Evolutionary conservation across 2,113 vertebrate species (phyloP), one percentile per base, ranked within the genome.

Genomic region (Ursus arctos): DNA sequence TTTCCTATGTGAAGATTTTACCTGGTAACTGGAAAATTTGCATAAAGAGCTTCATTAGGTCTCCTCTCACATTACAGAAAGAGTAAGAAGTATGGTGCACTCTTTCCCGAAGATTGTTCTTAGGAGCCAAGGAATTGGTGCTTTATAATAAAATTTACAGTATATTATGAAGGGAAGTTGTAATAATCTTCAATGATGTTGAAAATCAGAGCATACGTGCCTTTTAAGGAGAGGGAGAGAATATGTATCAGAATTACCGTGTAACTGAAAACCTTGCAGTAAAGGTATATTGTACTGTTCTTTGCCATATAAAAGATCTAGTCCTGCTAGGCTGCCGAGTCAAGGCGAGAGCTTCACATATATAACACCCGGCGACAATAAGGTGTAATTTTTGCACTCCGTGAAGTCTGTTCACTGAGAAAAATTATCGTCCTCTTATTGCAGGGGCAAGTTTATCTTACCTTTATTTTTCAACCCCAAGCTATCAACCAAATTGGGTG

Each of bases 31-130:
- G 97, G 97, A 92, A 99, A 97, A 99, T 99, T 99, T 99, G 98
- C 98, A 99, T 99, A 98, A 99, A 99, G 98, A 98, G 98, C 98
- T 98, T 99, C 98, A 99, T 99, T 99, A 99, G 98, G 97, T 98
- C 98, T 98, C 98, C 90, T 96, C 98, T 99, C 97, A 95, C 98
- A 98, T 98, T 99, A 99, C 96, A 7, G 94, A 7, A 7, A 98
- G 96, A 4, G 21, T 95, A 98, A 99, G 98, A 99, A 97, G 98
- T 98, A 98, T 97, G 84, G 98, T 21, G 1, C 0, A 10, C 98
- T 98, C 97, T 98, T 98, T 98, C 97, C 97, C 85, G 96, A 98
- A 98, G 98, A 98, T 92, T 98, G 98, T 98, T 98, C 98, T 98
- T 98, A 97, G 98, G 97, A 99, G 98, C 97, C 40, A 0, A 98